Evolutionary conservation across 2,113 vertebrate genomes (phyloP), one percentile per base, ranked within the genome.

Genomic region (Takifugu bimaculatus): DNA sequence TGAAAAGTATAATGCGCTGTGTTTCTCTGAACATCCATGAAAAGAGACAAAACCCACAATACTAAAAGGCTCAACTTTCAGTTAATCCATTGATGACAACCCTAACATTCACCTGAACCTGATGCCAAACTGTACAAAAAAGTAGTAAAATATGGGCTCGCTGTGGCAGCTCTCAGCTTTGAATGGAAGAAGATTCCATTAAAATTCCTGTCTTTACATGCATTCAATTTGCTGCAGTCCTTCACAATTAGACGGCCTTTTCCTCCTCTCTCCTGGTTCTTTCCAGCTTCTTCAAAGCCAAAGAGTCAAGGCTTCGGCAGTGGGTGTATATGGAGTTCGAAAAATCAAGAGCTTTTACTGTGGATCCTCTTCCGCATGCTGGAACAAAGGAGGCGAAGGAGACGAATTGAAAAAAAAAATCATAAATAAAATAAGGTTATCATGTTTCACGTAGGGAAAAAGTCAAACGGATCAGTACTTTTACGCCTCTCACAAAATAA

Each of bases 221-320:
- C 15, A 58, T 65, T 70, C 39, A 45, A 55, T 76, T 67, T 53
- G 35, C 47, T 70, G 3, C 29, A 62, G 54, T 66, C 62, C 60
- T 66, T 72, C 53, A 15, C 54, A 57, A 64, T 66, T 13, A 65
- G n/a, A 25, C 48, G 11, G 20, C 56, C 15, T 47, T 44, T 27
- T 48, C 62, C 52, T 51, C 53, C 14, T 6, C 13, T 59, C 70
- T 68, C 58, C 25, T 7, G 28, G 29, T 77, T 53, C 52, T 65
- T 15, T 51, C 64, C 66, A 65, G 55, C 13, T 52, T 47, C 73
- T 78, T 32, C 43, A 61, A 57, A 65, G 70, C 72, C 68, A 32
- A 56, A 27, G 72, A 74, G 68, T 82, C 74, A 77, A 83, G 82
- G 78, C 65, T 80, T 67, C 32, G 45, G 26, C 51, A 56, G 63